Conservation (phyloP, 2,113 vertebrate species). For the Heptranchias perlo region DNA sequence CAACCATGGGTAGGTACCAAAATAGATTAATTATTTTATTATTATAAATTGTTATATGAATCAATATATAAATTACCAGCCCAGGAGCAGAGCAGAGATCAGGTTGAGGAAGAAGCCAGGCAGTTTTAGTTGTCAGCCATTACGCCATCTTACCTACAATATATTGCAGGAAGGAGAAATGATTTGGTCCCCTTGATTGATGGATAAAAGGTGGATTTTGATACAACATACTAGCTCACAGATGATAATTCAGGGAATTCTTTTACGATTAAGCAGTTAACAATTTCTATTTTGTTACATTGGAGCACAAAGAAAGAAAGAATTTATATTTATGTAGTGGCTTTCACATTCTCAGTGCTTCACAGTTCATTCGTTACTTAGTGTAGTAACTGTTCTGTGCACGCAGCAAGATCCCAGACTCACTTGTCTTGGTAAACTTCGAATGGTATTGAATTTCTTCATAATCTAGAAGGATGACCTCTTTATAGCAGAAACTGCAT, state of each 20-base stretch:
- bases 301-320: neutral
- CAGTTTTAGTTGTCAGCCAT: too few species aligned
- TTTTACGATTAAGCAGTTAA: neutral
- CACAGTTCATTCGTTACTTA: neutral
- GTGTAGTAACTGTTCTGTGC: neutral
- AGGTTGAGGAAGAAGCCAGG: too few species aligned
- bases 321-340: neutral
- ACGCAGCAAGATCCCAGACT: neutral
- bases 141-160: neutral
- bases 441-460: neutral
- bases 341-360: neutral
- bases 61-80: too few species aligned
- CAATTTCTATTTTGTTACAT: neutral
- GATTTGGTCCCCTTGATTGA: neutral
- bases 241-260: neutral
- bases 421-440: neutral
- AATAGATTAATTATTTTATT: too few species aligned
- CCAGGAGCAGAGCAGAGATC: too few species aligned
- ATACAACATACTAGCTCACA: neutral
- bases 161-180: neutral
- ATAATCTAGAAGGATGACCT: neutral
- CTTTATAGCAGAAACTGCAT: neutral
- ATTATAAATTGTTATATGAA: too few species aligned
- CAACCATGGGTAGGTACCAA: too few species aligned
- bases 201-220: neutral